Percentiles rank a stretch among this genome's conserved stretches.
These are phyloP conservation scores for Acinonyx jubatus DNA, from an alignment of 2,113 vertebrate genomes.

Conservation along the genomic window DNA sequence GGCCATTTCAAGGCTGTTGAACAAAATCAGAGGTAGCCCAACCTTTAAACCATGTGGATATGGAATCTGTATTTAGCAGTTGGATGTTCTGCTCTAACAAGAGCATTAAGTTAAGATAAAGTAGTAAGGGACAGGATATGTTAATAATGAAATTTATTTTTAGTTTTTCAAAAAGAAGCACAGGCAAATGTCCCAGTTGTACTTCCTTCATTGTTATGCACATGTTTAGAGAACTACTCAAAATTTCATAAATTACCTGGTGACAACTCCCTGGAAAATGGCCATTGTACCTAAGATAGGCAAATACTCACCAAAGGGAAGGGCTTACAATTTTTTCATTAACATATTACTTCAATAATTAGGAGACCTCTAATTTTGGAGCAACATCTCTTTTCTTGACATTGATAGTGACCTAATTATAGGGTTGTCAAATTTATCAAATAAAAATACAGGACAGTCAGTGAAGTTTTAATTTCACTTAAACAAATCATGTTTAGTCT, in stretches of 20 bases:
- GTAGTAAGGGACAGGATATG: not conserved
- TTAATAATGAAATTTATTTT: not conserved
- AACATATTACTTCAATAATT: not conserved
- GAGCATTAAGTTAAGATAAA: not conserved
- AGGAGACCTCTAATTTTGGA: not conserved
- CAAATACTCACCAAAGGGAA: not conserved
- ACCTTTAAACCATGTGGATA: not conserved
- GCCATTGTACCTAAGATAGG: not conserved
- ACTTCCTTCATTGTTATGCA: not conserved
- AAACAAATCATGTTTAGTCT: not conserved
- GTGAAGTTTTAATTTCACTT: slow-evolving; percentile 6
- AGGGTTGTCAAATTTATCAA: not conserved
- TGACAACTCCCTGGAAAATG: not conserved
- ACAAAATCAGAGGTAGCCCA: not conserved
- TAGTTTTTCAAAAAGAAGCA: not conserved
- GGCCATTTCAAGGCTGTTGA: not conserved
- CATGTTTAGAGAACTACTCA: not conserved
- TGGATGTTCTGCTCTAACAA: not conserved
- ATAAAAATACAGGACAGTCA: not conserved
- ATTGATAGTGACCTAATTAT: not conserved
- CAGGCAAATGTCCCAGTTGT: not conserved
- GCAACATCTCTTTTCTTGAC: not conserved
- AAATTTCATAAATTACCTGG: not conserved
- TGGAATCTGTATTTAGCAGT: not conserved
- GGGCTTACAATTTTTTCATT: not conserved